These are phyloP conservation scores for Astur gentilis DNA, from an alignment of 2,113 vertebrate species.

Conservation along the genomic window DNA sequence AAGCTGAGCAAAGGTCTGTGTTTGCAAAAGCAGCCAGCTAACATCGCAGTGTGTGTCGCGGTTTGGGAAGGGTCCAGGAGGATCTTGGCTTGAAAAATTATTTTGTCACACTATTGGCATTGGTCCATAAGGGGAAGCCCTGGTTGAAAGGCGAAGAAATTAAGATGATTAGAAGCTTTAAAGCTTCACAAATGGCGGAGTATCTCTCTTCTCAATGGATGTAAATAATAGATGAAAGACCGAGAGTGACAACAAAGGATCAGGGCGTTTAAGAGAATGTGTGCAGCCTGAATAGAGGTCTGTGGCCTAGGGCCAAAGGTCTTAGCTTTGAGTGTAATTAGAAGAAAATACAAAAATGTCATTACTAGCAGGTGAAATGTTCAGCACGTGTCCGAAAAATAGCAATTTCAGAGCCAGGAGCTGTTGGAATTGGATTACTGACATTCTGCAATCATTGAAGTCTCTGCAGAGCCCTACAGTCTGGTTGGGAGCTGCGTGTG, in stretches of 20 bases:
- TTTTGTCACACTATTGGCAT: slow-evolving; percentile 75
- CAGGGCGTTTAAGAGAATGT: slow-evolving; percentile 78
- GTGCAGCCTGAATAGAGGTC: slow-evolving; percentile 78
- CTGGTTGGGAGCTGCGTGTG: not conserved
- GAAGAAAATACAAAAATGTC: slow-evolving; percentile 84
- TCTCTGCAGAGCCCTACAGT: slow-evolving; percentile 42
- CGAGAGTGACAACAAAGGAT: slow-evolving; percentile 79
- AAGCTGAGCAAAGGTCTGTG: slow-evolving; percentile 18
- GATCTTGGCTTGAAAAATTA: slow-evolving; percentile 66
- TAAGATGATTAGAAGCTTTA: slow-evolving; percentile 79
- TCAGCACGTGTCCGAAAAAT: slow-evolving; percentile 78
- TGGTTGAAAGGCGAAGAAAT: slow-evolving; percentile 73
- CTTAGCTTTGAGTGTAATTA: slow-evolving; percentile 81
- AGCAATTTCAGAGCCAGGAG: slow-evolving; percentile 73
- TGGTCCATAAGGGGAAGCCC: slow-evolving; percentile 59
- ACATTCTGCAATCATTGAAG: slow-evolving; percentile 35
- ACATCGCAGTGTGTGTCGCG: not conserved
- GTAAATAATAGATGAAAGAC: slow-evolving; percentile 84
- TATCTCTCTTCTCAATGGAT: slow-evolving; percentile 72
- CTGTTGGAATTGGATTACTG: slow-evolving; percentile 75
- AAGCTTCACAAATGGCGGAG: slow-evolving; percentile 73
- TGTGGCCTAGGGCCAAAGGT: slow-evolving; percentile 80
- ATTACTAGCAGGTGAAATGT: slow-evolving; percentile 83
- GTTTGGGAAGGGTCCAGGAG: slow-evolving; percentile 18
- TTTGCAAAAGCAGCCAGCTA: not conserved